phyloP scores from a whole-genome alignment of 2,113 vertebrate species.

The Anguilla japonica region DNA sequence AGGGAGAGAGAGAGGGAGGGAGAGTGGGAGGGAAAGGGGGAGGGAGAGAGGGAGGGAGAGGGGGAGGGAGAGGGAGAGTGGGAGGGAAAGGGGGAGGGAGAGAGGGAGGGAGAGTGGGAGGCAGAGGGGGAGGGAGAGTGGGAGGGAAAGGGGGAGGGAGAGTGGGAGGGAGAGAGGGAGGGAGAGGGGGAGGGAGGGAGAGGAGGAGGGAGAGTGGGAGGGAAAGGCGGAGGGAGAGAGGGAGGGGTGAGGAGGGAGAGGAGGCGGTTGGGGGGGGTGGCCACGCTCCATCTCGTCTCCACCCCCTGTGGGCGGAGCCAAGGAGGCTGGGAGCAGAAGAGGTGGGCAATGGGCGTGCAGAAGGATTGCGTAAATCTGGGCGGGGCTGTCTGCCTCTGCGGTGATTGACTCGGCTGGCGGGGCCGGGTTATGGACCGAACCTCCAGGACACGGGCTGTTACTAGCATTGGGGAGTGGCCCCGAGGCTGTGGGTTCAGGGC shows the following conservation, averaged over 20 bases:
- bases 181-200: background rate
- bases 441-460: background rate
- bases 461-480: background rate
- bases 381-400: no score
- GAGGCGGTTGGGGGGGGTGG: background rate
- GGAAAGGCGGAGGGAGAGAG: background rate
- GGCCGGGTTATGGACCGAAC: background rate
- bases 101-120: background rate
- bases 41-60: constrained; percentile 21
- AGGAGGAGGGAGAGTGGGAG: rapidly evolving
- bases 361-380: background rate
- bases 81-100: background rate
- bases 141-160: constrained; percentile 42
- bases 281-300: no score
- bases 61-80: background rate
- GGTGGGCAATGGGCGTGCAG: background rate
- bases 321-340: background rate
- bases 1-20: rapidly evolving
- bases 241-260: constrained; percentile 43
- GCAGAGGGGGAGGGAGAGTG: background rate
- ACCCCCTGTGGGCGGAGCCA: background rate
- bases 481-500: background rate
- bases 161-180: background rate
- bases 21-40: background rate
- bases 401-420: no score